phyloP scores from a whole-genome alignment of 2,113 vertebrate species.

The Coturnix japonica region DNA sequence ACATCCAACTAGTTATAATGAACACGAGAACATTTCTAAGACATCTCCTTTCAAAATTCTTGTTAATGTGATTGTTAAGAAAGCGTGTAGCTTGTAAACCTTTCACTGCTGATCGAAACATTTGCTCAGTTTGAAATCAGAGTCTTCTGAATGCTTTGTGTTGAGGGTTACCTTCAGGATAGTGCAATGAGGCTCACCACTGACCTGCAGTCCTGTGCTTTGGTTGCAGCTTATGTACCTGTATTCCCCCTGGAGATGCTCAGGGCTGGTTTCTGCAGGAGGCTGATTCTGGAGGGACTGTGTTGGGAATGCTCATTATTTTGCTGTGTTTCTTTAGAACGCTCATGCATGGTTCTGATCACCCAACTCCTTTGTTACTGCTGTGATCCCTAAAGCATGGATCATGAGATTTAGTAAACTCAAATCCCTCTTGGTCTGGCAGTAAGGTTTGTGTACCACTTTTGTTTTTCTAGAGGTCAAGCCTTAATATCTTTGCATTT shows the following conservation, averaged over 20 bases:
- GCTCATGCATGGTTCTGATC: not conserved
- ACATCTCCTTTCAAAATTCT: not conserved
- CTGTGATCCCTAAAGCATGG: not conserved
- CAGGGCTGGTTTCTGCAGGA: not conserved
- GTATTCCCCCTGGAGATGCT: not conserved
- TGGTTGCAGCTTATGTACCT: rapidly evolving
- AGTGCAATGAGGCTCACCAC: not conserved
- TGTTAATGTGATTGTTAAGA: not conserved
- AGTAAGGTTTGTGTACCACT: not conserved
- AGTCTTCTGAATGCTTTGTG: not conserved
- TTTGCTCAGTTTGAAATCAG: not conserved
- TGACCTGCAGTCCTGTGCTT: rapidly evolving
- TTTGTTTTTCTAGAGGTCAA: conserved; percentile 3
- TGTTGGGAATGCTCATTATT: not conserved
- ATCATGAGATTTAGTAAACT: conserved; percentile 19
- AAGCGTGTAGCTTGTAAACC: not conserved
- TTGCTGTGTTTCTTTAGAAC: not conserved
- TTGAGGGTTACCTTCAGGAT: not conserved
- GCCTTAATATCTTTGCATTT: not conserved
- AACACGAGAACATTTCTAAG: not conserved
- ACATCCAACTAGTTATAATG: not conserved
- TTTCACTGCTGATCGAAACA: not conserved
- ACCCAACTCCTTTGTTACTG: not conserved
- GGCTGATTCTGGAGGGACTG: not conserved
- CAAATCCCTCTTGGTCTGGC: not conserved